Base-by-base conservation (phyloP, 2,113 vertebrate species). In the Sialia sialis region DNA sequence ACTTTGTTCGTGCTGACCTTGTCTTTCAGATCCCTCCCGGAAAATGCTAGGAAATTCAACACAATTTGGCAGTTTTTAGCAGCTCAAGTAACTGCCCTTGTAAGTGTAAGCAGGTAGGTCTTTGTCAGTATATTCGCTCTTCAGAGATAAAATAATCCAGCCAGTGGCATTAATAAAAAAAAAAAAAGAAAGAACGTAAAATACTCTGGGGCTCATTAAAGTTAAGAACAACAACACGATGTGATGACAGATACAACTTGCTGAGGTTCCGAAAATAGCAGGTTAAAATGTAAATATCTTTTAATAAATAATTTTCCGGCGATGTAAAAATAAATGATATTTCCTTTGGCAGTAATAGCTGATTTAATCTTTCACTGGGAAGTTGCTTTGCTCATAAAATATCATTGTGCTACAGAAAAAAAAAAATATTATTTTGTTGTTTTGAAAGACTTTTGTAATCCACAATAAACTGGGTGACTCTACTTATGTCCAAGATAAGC, bases 401-500 rank as follows among this genome's bases (percentile, higher is more conserved):
- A 83, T 90, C 75, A 87, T 87, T 96, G 94, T 97, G 91, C 90
- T 96, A 95, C 91, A 89, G 72, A 93, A 95, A 95, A 87, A 95
- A 87, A 91, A 95, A 95, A 90, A 95, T 89, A 94, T 96, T 94
- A 84, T 97, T 93, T 96, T 94, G 92, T 91, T 96, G 96, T 96
- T 96, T 94, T 58, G 69, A 95, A 97, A 96, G 95, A 93, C 93
- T 95, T 96, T 96, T 97, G 97, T 97, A 97, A 95, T 97, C 91
- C 87, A 89, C 8, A 38, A 94, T 76, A 72, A 96, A 91, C 70
- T 66, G 85, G 84, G 30, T 74, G 95, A 84, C 96, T 97, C 99
- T 98, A 99, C 97, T 99, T 99, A 97, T 99, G 99, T 88, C 99
- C 98, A 5, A 99, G 98, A 96, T 99, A 99, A 63, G 99, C 99